Evolutionary conservation across 2,797 vertebrate genomes (phyloP), one percentile per base, ranked within the genome.

Genomic region (Enteromius argenteus): DNA sequence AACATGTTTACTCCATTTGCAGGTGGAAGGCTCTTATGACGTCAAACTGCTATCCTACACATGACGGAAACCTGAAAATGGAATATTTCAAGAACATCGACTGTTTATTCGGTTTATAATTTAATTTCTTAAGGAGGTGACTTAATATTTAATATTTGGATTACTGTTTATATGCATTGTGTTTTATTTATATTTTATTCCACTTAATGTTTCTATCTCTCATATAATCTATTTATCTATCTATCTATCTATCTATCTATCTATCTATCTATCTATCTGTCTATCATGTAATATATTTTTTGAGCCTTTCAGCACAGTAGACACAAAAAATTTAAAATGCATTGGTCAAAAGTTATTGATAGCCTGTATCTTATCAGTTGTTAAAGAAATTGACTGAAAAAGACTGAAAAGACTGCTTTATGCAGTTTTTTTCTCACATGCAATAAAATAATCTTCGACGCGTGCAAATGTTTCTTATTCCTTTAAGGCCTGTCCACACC

Each of bases 11-110:
- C 46, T 64, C 2, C 8, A 23, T 67, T 84, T 91, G 13, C 93
- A 99, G 98, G 97, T 99, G 91, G 97, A 98, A 0, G 97, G 97
- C 87, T 97, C 96, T 91, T 99, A 99, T 0, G 97, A 99, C 42
- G 92, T 99, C 91, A 97, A 96, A 89, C 87, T 97, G 79, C 96
- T 98, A 3, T 97, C 97, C 9, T 96, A 98, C 89, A 96, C 95
- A 0, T 98, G 91, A 95, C 10, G 0, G 32, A 39, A 21, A 10
- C 10, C 44, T 23, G 53, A 39, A 30, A 21, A 15, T 6, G 1
- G 0, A 72, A 56, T n/a, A 56, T 32, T 69, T 44, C 37, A 23
- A 69, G 4, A 21, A 51, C 8, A 10, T 35, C 1, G 6, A 42
- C 30, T 6, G 23, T 62, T 62, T 9, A 44, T 37, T 11, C 11